These are phyloP conservation scores for Mungos mungo DNA, from an alignment of 2,113 vertebrate species.

Conservation along the genomic window DNA sequence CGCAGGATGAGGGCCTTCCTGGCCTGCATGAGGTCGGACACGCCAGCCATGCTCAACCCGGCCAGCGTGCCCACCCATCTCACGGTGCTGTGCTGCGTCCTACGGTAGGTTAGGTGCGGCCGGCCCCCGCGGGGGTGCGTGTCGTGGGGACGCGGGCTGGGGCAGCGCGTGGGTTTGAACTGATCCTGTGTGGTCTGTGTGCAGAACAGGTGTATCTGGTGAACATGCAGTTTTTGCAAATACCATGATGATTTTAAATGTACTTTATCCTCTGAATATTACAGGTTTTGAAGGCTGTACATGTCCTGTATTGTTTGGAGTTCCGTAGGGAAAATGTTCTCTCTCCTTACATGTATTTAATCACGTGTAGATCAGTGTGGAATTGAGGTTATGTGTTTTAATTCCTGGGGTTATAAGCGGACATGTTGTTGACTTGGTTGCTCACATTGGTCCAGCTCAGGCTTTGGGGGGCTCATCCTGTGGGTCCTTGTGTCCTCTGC, in stretches of 20 bases:
- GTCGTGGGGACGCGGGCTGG: background rate
- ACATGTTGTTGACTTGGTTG: background rate
- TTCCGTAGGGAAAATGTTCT: background rate
- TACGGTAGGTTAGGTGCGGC: constrained; percentile 91
- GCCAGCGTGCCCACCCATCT: constrained; percentile 94
- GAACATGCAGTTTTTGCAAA: background rate
- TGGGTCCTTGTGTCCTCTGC: background rate
- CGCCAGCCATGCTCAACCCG: constrained; percentile 96
- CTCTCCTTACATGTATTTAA: background rate
- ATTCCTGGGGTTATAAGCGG: background rate
- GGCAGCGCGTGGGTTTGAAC: background rate
- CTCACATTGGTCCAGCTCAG: background rate
- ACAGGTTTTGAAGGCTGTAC: background rate
- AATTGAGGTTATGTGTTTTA: background rate
- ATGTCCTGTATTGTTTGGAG: background rate
- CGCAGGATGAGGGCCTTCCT: constrained; percentile 95
- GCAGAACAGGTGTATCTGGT: background rate
- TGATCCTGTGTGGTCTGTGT: background rate
- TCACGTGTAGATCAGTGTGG: background rate
- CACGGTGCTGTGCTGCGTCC: constrained; percentile 96
- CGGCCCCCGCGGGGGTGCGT: background rate
- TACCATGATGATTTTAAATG: background rate
- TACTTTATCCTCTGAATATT: background rate
- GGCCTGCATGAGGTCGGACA: constrained; percentile 97
- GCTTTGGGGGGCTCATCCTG: background rate